These are phyloP conservation scores for Drosophila seguyi DNA, from an alignment of 1,140 invertebrate species.

Conservation along the genomic window DNA sequence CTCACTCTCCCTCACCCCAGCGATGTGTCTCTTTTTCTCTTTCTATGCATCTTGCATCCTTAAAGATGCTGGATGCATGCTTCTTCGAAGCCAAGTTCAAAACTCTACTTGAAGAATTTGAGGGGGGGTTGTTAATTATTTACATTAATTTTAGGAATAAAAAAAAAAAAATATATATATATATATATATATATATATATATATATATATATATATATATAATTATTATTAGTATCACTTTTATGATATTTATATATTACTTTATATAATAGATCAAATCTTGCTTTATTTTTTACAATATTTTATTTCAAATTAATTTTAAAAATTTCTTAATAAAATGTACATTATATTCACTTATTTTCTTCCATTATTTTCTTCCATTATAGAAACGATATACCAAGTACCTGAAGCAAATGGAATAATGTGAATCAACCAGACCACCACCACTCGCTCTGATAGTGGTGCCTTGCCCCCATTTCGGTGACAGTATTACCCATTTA, in stretches of 20 bases:
- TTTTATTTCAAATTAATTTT: too few species aligned
- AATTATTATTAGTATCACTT: too few species aligned
- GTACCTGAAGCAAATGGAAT: background rate
- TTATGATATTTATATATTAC: background rate
- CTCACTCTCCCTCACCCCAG: background rate
- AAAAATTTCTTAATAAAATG: too few species aligned
- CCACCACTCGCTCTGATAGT: background rate
- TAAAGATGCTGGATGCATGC: too few species aligned
- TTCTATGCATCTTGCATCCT: background rate
- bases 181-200: too few species aligned
- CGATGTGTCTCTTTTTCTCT: background rate
- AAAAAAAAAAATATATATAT: background rate
- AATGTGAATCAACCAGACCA: background rate
- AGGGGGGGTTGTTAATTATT: background rate
- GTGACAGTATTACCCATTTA: conserved; percentile 4
- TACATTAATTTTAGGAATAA: background rate
- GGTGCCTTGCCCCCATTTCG: conserved; percentile 2
- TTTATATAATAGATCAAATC: too few species aligned
- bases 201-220: too few species aligned
- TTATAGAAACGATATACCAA: background rate
- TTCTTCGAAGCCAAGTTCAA: conserved; percentile 19
- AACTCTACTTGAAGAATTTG: conserved; percentile 1
- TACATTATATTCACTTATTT: background rate
- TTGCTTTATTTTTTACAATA: too few species aligned
- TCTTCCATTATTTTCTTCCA: background rate